Conservation (phyloP, 2,888 invertebrate genomes). For the Drosophila rellima region DNA sequence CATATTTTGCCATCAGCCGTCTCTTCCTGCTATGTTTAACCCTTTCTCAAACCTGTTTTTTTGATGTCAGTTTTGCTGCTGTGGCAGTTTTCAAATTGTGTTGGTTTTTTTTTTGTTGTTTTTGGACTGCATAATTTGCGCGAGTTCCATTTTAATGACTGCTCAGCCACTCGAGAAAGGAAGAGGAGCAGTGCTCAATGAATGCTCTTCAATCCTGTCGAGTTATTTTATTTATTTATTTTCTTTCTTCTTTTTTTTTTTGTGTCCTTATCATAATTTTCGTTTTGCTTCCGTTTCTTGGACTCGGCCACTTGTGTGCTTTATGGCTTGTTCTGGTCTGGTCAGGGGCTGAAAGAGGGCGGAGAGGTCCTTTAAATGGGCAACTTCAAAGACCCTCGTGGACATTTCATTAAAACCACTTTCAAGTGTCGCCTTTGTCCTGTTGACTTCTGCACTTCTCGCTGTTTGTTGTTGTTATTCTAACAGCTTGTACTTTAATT, state of each 20-base stretch:
- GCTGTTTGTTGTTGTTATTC: slow-evolving; percentile 10
- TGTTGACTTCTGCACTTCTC: slow-evolving; percentile 24
- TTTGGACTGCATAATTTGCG: slow-evolving; percentile 61
- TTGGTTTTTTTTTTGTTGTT: slow-evolving; percentile 20
- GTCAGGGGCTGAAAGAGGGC: neutral
- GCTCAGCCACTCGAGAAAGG: slow-evolving; percentile 27
- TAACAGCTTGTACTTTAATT: slow-evolving; percentile 58
- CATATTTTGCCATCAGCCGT: slow-evolving; percentile 56
- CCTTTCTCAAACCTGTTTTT: slow-evolving; percentile 12
- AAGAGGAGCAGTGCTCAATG: neutral
- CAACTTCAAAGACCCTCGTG: slow-evolving; percentile 68
- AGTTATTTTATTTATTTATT: slow-evolving; percentile 1
- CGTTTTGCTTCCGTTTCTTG: slow-evolving; percentile 55
- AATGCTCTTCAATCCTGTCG: slow-evolving; percentile 1
- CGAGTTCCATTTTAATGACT: slow-evolving; percentile 71
- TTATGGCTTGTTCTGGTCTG: neutral
- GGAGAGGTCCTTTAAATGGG: slow-evolving; percentile 38
- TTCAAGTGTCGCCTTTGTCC: slow-evolving; percentile 39
- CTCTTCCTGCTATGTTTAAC: slow-evolving; percentile 6
- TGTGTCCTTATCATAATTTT: slow-evolving; percentile 65
- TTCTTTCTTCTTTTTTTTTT: neutral
- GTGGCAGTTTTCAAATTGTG: slow-evolving; percentile 25
- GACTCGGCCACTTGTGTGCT: slow-evolving; percentile 39
- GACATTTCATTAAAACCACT: slow-evolving; percentile 65
- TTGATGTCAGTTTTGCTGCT: slow-evolving; percentile 18